These are phyloP conservation scores for Solea senegalensis DNA, from an alignment of 2,113 vertebrate species.

Conservation along the genomic window DNA sequence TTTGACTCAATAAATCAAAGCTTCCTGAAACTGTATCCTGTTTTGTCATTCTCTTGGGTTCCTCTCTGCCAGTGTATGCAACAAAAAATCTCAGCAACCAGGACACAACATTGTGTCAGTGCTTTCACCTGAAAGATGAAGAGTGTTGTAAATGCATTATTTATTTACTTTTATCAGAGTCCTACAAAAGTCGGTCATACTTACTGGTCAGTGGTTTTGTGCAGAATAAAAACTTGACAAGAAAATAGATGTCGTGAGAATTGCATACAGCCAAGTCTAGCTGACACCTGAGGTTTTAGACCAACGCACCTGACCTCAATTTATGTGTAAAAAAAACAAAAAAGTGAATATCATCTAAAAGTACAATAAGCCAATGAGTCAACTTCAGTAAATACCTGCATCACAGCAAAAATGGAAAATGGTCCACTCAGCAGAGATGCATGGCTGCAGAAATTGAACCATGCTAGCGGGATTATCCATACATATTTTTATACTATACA, in stretches of 20 bases:
- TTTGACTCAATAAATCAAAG: too few species aligned
- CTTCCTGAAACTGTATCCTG: too few species aligned
- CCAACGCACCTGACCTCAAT: slow-evolving; percentile 42
- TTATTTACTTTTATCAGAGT: too few species aligned
- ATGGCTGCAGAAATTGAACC: slow-evolving; percentile 51
- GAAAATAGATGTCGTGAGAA: neutral
- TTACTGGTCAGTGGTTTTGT: too few species aligned
- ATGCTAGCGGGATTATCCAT: slow-evolving; percentile 56
- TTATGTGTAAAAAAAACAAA: slow-evolving; percentile 18
- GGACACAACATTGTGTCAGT: neutral
- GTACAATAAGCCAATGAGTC: slow-evolving; percentile 61
- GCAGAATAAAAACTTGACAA: neutral
- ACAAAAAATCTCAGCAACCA: neutral
- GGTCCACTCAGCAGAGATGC: slow-evolving; percentile 65
- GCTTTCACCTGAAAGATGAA: too few species aligned
- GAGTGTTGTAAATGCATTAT: too few species aligned
- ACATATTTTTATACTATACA: slow-evolving; percentile 63
- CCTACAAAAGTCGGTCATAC: too few species aligned
- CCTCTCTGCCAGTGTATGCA: neutral
- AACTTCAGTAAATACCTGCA: slow-evolving; percentile 60
- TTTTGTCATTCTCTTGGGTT: neutral
- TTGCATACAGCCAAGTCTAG: neutral
- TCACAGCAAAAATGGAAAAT: slow-evolving; percentile 56
- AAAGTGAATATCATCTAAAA: slow-evolving; percentile 18
- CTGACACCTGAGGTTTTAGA: slow-evolving; percentile 24